Conservation (phyloP, 2,888 invertebrate species). For the Drosophila buzzatii region DNA sequence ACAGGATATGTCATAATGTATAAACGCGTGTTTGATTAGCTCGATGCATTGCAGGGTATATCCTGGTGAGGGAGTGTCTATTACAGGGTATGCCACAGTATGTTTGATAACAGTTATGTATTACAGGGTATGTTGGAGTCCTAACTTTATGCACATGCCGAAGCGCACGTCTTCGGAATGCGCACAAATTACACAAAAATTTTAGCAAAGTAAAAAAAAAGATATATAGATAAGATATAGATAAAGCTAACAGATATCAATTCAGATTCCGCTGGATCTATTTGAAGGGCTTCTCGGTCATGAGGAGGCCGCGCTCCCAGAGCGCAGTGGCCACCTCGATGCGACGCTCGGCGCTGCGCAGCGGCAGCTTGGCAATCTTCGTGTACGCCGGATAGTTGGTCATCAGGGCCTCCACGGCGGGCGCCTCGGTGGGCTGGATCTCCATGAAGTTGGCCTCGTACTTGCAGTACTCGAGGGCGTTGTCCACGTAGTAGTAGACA, state of each 20-base stretch:
- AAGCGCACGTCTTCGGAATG: not conserved
- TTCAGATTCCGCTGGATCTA: conserved; percentile 5
- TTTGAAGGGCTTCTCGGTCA: conserved; percentile 86
- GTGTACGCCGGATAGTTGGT: conserved; percentile 92
- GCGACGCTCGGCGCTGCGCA: conserved; percentile 88
- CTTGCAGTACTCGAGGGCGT: conserved; percentile 94
- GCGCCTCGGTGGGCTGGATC: conserved; percentile 89
- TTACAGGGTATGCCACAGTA: not conserved
- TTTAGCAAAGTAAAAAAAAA: not conserved
- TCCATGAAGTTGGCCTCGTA: conserved; percentile 92
- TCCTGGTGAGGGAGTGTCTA: not conserved
- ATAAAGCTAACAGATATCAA: not conserved
- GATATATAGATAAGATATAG: not conserved
- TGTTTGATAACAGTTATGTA: not conserved
- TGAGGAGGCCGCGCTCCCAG: conserved; percentile 93
- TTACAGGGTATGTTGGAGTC: not conserved
- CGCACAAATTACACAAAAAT: conserved; percentile 5
- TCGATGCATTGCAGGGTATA: not conserved
- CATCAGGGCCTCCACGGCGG: conserved; percentile 90
- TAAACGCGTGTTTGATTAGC: not conserved
- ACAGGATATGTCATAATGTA: not conserved
- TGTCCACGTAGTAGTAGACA: conserved; percentile 93
- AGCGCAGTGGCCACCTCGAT: conserved; percentile 89
- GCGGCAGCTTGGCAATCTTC: conserved; percentile 89
- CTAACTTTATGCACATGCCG: not conserved